Evolutionary conservation across 1,140 invertebrate genomes (phyloP), one percentile per base, ranked within the genome.

Genomic region (Temnothorax longispinosus): DNA sequence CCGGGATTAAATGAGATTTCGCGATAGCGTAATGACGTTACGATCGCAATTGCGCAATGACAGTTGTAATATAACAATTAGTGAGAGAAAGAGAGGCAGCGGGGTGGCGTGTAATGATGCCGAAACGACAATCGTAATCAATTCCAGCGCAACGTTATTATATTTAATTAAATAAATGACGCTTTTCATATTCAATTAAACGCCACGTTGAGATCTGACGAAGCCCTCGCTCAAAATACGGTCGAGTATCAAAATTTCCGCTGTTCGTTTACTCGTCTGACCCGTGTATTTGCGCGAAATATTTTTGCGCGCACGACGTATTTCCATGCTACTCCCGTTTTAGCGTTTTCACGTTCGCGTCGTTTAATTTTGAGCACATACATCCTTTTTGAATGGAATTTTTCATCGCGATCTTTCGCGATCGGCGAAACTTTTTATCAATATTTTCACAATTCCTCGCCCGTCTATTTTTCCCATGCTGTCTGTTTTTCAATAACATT

Each of bases 161-260:
- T 81, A 44, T 72, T 81, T 72, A 56, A 81, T 72, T 27, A 47
- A 81, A 81, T 71, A 69, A 69, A 44, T 50, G 11, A 38, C 41
- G 38, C 54, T 32, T 78, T 47, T 64, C 56, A 41, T 8, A n/a
- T 35, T 32, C 44, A 65, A 64, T 78, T 78, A 47, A 50, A 75
- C 35, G 13, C 18, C 41, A 5, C 27, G 7, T 54, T 62, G 56
- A 47, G 41, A n/a, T 65, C 32, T 15, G 72, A 27, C 6, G 52
- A 18, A 3, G 21, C 15, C 38, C 1, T 0, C 27, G 38, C n/a
- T 75, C 1, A 21, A 44, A 58, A 60, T 8, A 41, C 38, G 54
- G 44, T 60, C 35, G 72, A 27, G 38, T 11, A 56, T 54, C 71
- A 18, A 44, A 67, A 67, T 67, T 67, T 44, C 15, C 1, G 38